Evolutionary conservation across 2,113 vertebrate species (phyloP).

Genomic region (Formicarius rufipectus): DNA sequence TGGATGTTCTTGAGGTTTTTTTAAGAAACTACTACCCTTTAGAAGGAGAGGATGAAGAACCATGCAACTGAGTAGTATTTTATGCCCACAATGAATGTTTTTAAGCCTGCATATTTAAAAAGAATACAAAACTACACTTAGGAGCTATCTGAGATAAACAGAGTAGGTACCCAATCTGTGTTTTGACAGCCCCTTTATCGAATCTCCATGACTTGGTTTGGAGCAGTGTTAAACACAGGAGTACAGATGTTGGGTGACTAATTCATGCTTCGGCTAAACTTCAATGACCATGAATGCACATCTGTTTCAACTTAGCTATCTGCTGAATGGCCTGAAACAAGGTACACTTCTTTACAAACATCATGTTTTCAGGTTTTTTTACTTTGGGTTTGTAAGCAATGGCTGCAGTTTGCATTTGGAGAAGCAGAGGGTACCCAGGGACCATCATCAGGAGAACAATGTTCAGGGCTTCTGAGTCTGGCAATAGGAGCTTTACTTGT

Average conservation of each 20-base stretch:
- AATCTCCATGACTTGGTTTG: neutral
- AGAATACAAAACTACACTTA: neutral
- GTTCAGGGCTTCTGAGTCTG: neutral
- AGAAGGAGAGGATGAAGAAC: neutral
- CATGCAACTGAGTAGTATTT: neutral
- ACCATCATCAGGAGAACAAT: neutral
- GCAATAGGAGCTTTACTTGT: neutral
- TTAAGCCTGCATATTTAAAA: neutral
- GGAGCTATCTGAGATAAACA: neutral
- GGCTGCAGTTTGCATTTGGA: neutral
- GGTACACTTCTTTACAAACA: neutral
- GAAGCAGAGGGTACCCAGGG: neutral
- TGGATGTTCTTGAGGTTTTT: constrained; percentile 4
- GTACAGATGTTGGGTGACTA: neutral
- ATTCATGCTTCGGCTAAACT: neutral
- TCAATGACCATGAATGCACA: neutral
- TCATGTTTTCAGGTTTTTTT: neutral
- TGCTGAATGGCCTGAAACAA: neutral
- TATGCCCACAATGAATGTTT: neutral
- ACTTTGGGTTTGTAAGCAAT: neutral
- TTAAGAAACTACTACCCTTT: neutral
- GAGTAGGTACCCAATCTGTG: neutral
- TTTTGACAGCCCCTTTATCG: neutral
- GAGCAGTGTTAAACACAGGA: neutral
- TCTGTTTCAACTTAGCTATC: neutral